A percentile compares a stretch with the other conserved stretches of the same genome.
Conservation (phyloP, 2,113 vertebrate genomes). For the Tautogolabrus adspersus region DNA sequence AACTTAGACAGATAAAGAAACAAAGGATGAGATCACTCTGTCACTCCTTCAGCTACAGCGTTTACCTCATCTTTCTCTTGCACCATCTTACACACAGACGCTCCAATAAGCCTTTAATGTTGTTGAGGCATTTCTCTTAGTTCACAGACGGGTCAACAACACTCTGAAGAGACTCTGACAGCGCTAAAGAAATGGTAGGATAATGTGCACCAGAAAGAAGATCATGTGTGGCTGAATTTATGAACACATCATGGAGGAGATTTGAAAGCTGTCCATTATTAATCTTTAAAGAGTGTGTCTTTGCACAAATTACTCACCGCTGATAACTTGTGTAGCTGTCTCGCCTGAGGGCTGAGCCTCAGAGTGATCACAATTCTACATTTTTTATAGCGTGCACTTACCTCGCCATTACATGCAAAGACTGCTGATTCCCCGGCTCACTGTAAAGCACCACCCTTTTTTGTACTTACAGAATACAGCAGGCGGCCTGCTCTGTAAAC, state of each 20-base stretch:
- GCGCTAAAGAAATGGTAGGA: background rate
- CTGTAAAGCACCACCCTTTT: background rate
- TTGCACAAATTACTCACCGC: constrained; percentile 15
- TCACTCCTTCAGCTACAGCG: background rate
- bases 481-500: constrained; percentile 27
- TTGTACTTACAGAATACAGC: background rate
- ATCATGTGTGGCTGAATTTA: constrained; percentile 14
- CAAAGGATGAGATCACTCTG: constrained; percentile 20
- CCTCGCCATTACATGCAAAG: constrained; percentile 28
- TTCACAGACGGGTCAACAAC: constrained; percentile 29
- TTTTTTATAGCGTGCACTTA: constrained; percentile 42
- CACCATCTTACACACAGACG: background rate
- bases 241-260: constrained; percentile 20
- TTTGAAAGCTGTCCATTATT: constrained; percentile 26
- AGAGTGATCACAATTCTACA: constrained; percentile 30
- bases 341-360: constrained; percentile 27
- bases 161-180: constrained; percentile 3
- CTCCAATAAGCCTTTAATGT: constrained; percentile 20
- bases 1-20: background rate
- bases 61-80: constrained; percentile 2
- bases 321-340: constrained; percentile 32
- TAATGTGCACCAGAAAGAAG: constrained; percentile 7
- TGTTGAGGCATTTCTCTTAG: constrained; percentile 17
- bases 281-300: constrained; percentile 1
- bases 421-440: constrained; percentile 26